A percentile compares a stretch with the other conserved stretches of the same genome.
phyloP scores from a whole-genome alignment of 2,113 vertebrate genomes.

The Geococcyx californianus region DNA sequence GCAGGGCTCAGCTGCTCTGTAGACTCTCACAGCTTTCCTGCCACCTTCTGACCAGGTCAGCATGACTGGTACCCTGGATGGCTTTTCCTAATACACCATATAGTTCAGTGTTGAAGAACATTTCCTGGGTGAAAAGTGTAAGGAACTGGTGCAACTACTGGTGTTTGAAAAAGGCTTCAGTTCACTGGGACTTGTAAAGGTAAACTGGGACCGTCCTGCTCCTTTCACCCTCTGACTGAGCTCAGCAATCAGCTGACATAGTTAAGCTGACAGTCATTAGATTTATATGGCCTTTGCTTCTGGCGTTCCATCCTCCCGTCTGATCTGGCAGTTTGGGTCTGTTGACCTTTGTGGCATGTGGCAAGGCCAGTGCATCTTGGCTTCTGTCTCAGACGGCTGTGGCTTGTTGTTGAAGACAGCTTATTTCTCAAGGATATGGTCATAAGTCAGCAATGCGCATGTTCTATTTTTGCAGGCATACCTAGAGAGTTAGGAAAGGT shows the following conservation, averaged over 20 bases:
- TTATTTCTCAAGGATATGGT: constrained; percentile 55
- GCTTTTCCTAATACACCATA: neutral
- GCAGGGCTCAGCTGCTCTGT: neutral
- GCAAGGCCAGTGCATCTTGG: constrained; percentile 49
- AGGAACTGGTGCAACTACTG: neutral
- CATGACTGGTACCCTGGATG: neutral
- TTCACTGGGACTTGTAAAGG: neutral
- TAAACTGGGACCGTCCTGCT: neutral
- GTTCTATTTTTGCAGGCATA: constrained; percentile 58
- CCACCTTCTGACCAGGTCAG: neutral
- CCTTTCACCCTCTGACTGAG: neutral
- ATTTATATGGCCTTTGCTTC: constrained; percentile 41
- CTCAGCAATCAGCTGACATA: constrained; percentile 61
- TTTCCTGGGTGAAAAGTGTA: neutral
- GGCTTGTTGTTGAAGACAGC: constrained; percentile 51
- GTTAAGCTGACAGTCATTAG: constrained; percentile 48
- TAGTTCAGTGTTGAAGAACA: neutral
- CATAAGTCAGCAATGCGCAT: constrained; percentile 45
- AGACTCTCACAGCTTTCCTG: neutral
- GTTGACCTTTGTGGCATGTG: constrained; percentile 62
- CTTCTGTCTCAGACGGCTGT: constrained; percentile 34
- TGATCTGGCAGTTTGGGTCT: neutral
- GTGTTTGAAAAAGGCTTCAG: neutral
- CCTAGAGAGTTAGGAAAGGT: constrained; percentile 52
- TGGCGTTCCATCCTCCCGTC: constrained; percentile 31